phyloP scores from a whole-genome alignment of 2,888 invertebrate species.

The Hemithea aestivaria region DNA sequence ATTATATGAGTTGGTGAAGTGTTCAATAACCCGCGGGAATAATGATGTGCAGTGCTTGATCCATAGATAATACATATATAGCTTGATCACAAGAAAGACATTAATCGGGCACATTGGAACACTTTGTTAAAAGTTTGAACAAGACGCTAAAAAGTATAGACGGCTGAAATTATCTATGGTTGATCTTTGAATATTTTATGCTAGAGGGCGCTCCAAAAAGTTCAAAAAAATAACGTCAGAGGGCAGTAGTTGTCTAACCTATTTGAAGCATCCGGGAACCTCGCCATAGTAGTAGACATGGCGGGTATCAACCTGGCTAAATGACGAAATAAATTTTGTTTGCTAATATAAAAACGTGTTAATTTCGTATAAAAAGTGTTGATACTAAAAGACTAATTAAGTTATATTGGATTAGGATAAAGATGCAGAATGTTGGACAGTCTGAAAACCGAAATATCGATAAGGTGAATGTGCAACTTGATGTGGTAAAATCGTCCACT shows the following conservation, averaged over 20 bases:
- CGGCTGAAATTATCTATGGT: constrained; percentile 32
- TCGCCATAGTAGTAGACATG: constrained; percentile 90
- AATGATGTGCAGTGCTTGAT: no score
- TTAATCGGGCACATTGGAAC: neutral
- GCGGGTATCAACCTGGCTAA: constrained; percentile 86
- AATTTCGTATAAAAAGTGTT: constrained; percentile 76
- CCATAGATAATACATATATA: no score
- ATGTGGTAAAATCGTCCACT: constrained; percentile 86
- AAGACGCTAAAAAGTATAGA: no score
- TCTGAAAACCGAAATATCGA: constrained; percentile 90
- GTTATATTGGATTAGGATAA: constrained; percentile 83
- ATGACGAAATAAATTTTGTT: constrained; percentile 81
- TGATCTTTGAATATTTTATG: constrained; percentile 44
- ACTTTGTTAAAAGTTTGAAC: constrained; percentile 6
- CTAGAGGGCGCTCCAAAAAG: constrained; percentile 63
- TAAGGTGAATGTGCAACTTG: constrained; percentile 87
- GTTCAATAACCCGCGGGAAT: no score
- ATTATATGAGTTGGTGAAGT: no score
- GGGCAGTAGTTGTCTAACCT: constrained; percentile 76
- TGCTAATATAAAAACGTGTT: constrained; percentile 78
- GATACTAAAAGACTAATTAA: constrained; percentile 77
- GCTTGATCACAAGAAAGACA: no score
- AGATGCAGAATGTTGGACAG: constrained; percentile 96
- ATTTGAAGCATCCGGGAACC: constrained; percentile 83
- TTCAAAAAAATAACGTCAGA: constrained; percentile 60